phyloP scores from a whole-genome alignment of 2,888 invertebrate genomes.

The Bembecia ichneumoniformis region DNA sequence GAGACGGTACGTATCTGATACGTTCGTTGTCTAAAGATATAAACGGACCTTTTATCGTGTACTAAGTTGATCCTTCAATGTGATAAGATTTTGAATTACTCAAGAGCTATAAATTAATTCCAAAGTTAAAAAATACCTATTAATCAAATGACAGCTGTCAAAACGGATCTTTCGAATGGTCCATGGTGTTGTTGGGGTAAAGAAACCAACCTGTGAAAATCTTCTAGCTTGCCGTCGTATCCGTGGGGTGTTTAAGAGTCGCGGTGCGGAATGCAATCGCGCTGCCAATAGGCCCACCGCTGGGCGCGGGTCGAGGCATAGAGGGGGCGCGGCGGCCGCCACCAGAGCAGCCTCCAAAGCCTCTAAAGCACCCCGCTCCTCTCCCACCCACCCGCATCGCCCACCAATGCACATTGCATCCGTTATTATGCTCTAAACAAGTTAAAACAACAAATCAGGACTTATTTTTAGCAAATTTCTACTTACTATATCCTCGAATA shows the following conservation, averaged over 20 bases:
- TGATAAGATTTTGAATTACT: too few relatives aligned
- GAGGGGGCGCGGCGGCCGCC: constrained; percentile 86
- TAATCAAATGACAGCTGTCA: too few relatives aligned
- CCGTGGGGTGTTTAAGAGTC: constrained; percentile 81
- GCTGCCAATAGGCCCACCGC: constrained; percentile 84
- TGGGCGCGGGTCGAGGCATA: constrained; percentile 92
- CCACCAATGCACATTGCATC: constrained; percentile 75
- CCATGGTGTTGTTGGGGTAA: too few relatives aligned
- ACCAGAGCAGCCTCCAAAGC: constrained; percentile 87
- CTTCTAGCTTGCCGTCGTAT: constrained; percentile 82
- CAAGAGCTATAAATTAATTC: neutral
- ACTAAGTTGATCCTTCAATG: too few relatives aligned
- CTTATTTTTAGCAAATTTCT: too few relatives aligned
- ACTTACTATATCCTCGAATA: too few relatives aligned
- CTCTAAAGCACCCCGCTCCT: constrained; percentile 77
- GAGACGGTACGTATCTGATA: too few relatives aligned
- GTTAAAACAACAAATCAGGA: too few relatives aligned
- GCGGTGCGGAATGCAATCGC: constrained; percentile 80
- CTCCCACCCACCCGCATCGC: constrained; percentile 76
- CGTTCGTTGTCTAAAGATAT: too few relatives aligned
- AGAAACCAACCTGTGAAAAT: constrained; percentile 79
- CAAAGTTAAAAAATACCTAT: neutral
- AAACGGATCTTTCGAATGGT: too few relatives aligned
- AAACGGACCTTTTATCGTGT: too few relatives aligned
- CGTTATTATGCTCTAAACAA: constrained; percentile 72